Conservation (phyloP, 2,888 invertebrate species). For the Sphaeridia pumilis region DNA sequence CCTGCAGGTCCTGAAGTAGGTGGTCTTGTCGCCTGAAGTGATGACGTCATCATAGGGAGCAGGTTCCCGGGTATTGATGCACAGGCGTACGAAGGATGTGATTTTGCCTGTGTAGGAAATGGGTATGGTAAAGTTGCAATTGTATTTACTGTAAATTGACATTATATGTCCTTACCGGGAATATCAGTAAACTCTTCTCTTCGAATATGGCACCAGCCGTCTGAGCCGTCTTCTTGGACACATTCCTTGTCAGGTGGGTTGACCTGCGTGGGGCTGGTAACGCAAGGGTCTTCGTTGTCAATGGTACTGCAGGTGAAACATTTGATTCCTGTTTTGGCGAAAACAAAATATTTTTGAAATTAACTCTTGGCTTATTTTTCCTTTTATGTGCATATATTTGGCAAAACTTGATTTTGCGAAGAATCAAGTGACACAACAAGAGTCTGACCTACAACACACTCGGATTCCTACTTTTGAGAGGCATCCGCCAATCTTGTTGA, state of each 20-base stretch:
- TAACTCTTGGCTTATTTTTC: no score
- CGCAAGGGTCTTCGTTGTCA: not conserved
- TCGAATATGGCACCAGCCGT: constrained; percentile 8
- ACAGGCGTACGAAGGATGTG: constrained; percentile 1
- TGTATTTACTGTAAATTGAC: not conserved
- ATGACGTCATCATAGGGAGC: not conserved
- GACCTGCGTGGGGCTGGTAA: not conserved
- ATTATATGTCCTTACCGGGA: constrained; percentile 2
- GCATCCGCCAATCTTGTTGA: no score
- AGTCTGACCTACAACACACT: no score
- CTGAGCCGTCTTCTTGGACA: constrained; percentile 9
- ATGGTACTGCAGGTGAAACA: not conserved
- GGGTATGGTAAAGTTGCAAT: not conserved
- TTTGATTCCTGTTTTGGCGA: not conserved
- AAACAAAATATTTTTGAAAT: no score
- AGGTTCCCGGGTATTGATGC: constrained; percentile 5
- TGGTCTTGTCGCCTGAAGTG: not conserved
- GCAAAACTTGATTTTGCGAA: no score
- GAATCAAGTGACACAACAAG: no score
- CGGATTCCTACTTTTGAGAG: no score
- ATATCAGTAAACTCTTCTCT: constrained; percentile 10
- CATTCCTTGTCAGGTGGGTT: not conserved
- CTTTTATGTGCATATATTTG: no score
- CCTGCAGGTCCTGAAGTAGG: constrained; percentile 11
- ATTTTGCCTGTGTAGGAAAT: constrained; percentile 5